Evolutionary conservation across 1,140 invertebrate species (phyloP), one percentile per base, ranked within the genome.

Genomic region (Homarus americanus): DNA sequence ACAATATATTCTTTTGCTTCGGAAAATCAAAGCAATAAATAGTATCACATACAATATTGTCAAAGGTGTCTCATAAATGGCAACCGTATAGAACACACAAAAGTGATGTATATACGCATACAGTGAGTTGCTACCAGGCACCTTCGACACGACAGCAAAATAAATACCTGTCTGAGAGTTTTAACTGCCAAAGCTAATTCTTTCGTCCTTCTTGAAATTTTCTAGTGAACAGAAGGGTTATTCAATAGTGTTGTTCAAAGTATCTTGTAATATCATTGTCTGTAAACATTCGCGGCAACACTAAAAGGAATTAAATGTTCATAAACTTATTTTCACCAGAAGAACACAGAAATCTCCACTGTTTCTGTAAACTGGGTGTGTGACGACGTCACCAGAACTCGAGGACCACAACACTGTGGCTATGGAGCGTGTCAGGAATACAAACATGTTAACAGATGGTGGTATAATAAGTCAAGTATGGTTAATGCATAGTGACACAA

Each of bases 401-500:
- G 12, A 92, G 72, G 58, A 92, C 91, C 15, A 92, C 85, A 53
- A 92, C 88, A 79, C 87, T 92, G 73, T 92, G 92, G 53, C 92
- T 92, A 49, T 92, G 83, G n/a, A 2, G 92, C 58, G 82, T n/a
- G 90, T 82, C 92, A 91, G 92, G 9, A 76, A 58, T 4, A 58
- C 17, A 58, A 58, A 20, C 10, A 0, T 49, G 1, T 49, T n/a
- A n/a, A n/a, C n/a, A n/a, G n/a, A n/a, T n/a, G n/a, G n/a, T n/a
- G n/a, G n/a, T n/a, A n/a, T n/a, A n/a, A n/a, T n/a, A n/a, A n/a
- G n/a, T n/a, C n/a, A n/a, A n/a, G n/a, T n/a, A n/a, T n/a, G n/a
- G n/a, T n/a, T n/a, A n/a, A n/a, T n/a, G n/a, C n/a, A n/a, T n/a
- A n/a, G n/a, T n/a, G n/a, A n/a, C n/a, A n/a, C n/a, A n/a, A n/a